phyloP scores from a whole-genome alignment of 2,113 vertebrate species.

The Pycnonotus jocosus region DNA sequence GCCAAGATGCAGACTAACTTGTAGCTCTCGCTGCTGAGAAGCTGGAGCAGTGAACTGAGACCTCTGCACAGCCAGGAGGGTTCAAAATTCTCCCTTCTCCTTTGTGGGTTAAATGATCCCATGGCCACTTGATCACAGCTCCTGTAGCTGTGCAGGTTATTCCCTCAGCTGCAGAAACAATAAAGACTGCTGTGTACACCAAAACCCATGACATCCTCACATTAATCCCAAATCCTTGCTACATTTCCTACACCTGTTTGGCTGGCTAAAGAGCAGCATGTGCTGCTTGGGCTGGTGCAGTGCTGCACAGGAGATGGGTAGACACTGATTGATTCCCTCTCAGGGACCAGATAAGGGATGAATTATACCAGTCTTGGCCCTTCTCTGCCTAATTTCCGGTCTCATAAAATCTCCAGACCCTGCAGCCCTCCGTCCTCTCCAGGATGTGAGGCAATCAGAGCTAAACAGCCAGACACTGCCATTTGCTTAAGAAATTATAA shows the following conservation, averaged over 20 bases:
- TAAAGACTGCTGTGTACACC: neutral
- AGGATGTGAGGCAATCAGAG: neutral
- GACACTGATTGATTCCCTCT: neutral
- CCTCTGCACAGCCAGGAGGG: neutral
- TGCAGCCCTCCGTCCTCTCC: neutral
- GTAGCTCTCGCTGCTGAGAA: neutral
- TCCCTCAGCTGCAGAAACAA: neutral
- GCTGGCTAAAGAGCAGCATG: neutral
- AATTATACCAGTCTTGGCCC: neutral
- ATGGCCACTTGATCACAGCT: neutral
- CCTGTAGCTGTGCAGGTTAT: neutral
- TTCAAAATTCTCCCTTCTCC: neutral
- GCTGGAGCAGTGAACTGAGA: neutral
- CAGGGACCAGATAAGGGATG: neutral
- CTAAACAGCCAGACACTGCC: neutral
- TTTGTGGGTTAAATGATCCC: neutral
- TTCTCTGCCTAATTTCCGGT: neutral
- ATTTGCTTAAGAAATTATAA: neutral
- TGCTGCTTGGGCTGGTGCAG: neutral
- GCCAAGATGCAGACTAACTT: neutral
- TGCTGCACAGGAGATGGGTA: neutral
- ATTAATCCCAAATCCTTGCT: neutral
- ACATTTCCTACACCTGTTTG: conserved; percentile 12
- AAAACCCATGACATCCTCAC: neutral
- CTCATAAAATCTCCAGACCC: neutral